Evolutionary conservation across 35 echinoderm and acorn worm genomes (phyloP).

Genomic region (Ophiothrix spiculata): DNA sequence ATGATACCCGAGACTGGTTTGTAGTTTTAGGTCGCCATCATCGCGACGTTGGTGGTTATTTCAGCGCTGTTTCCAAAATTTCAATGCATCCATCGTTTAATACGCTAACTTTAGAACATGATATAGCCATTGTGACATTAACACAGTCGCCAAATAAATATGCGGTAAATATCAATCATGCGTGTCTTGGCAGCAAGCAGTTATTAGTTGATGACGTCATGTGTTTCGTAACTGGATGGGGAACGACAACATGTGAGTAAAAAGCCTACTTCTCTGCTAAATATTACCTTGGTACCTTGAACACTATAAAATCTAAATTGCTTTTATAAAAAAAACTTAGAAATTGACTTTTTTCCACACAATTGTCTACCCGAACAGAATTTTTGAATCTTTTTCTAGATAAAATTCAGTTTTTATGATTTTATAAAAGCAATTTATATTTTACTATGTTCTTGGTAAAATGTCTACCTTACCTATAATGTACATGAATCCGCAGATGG

Average conservation of each 20-base stretch:
- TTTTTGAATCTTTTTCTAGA: too few species aligned
- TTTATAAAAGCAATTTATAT: too few species aligned
- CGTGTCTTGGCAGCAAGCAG: background rate
- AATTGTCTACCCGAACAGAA: too few species aligned
- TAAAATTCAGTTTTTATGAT: too few species aligned
- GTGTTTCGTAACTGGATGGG: slow-evolving; percentile 31
- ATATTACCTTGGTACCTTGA: too few species aligned
- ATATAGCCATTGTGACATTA: slow-evolving; percentile 15
- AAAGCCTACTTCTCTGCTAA: too few species aligned
- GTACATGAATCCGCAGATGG: too few species aligned
- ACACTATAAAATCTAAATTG: too few species aligned
- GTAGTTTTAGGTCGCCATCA: slow-evolving; percentile 27
- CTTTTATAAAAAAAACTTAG: too few species aligned
- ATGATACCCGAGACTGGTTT: background rate
- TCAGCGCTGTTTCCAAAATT: slow-evolving; percentile 3
- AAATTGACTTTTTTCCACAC: too few species aligned
- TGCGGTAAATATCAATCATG: slow-evolving; percentile 2
- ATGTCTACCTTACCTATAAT: too few species aligned
- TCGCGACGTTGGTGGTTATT: background rate
- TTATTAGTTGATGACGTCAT: background rate
- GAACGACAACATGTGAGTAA: slow-evolving; percentile 1
- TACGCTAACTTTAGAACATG: background rate
- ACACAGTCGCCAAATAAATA: background rate
- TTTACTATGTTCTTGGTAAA: too few species aligned
- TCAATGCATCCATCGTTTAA: background rate